Base-by-base conservation (phyloP, 2,888 invertebrate genomes). In the Plutella xylostella region DNA sequence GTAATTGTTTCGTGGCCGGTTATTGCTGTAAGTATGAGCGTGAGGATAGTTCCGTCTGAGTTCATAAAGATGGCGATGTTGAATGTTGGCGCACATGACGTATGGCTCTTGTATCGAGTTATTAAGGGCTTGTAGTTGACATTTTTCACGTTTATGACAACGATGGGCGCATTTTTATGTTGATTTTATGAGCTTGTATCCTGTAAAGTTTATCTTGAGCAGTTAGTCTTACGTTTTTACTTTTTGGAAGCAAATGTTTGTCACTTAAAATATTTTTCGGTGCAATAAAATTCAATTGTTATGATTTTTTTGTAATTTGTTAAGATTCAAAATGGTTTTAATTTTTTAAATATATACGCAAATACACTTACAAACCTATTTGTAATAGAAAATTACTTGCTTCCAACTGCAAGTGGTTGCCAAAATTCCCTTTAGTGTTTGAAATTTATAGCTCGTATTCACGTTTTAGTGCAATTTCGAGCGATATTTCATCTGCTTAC, bases 1-100 rank as follows among this genome's bases (percentile, higher is more conserved):
- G 72, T 77, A 73, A 77, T 77, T 72, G 79, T 76, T 66, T 17
- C 53, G 58, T 55, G 68, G 61, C 67, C 60, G 69, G 68, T 70
- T 72, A 74, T 72, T 76, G 72, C 65, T 65, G 70, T 48, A 51
- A 54, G 49, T 48, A 48, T 48, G 45, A 52, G 45, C 51, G 47
- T 43, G 42, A 22, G 43, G 41, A 25, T 35, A 37, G 66, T 57
- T 58, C 55, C 50, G 56, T 54, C 52, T 57, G 56, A 53, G 48
- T 51, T 57, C 56, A 58, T 61, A 60, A 60, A 63, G 56, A 56
- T 55, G 52, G 47, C 49, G 17, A 34, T 9, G 28, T n/a, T 28
- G 28, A 28, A 28, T 9, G 28, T n/a, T 28, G 3, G 28, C 28
- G 4, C 9, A 46, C 54, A 54, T 57, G 58, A 59, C 57, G 53